Evolutionary conservation across 2,888 invertebrate genomes (phyloP).

Genomic region (Tetranychus piercei): DNA sequence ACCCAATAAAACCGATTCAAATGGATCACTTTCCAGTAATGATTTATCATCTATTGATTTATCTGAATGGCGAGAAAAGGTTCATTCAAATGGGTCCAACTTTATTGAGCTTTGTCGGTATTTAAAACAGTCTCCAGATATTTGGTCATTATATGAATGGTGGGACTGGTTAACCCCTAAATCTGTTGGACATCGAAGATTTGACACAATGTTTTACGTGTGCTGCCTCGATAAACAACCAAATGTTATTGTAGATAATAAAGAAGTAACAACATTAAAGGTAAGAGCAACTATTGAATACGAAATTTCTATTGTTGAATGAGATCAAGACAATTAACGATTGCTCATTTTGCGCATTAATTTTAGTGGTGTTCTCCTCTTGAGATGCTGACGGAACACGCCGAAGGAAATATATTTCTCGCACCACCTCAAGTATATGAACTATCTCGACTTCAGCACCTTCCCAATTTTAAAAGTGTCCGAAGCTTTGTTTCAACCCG

Average conservation of each 20-base stretch:
- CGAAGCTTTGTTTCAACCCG: conserved; percentile 43
- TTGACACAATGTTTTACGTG: conserved; percentile 54
- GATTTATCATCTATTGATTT: conserved; percentile 34
- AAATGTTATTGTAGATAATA: conserved; percentile 36
- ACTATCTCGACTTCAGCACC: conserved; percentile 44
- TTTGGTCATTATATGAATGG: conserved; percentile 37
- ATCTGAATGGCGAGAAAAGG: conserved; percentile 45
- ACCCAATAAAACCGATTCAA: not conserved
- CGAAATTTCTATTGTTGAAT: too few species aligned
- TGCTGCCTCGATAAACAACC: conserved; percentile 42
- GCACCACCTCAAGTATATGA: conserved; percentile 64
- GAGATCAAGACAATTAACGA: too few species aligned
- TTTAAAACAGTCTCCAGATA: conserved; percentile 33
- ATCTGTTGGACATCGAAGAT: conserved; percentile 32
- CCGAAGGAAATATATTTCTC: conserved; percentile 37
- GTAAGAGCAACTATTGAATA: conserved; percentile 17
- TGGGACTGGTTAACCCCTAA: conserved; percentile 36
- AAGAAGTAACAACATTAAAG: conserved; percentile 41
- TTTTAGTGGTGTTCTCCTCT: conserved; percentile 47
- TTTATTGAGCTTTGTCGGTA: conserved; percentile 33
- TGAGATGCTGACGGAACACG: conserved; percentile 37
- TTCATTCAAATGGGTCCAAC: conserved; percentile 43
- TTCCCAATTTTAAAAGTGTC: conserved; percentile 42
- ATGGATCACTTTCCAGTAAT: not conserved
- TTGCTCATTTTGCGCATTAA: not conserved